phyloP scores from a whole-genome alignment of 2,113 vertebrate genomes.

The Lagopus muta region DNA sequence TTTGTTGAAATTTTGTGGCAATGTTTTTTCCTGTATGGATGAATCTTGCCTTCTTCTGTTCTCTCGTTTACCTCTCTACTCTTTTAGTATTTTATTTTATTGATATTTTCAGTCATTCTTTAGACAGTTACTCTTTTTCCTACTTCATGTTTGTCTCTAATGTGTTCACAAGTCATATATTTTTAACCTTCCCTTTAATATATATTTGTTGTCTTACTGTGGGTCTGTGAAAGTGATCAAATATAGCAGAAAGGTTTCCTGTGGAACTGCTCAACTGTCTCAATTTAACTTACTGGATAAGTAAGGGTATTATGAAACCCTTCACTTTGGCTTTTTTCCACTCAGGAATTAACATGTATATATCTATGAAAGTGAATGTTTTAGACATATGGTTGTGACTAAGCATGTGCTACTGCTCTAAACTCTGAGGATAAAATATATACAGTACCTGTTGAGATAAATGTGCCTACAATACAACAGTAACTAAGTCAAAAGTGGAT shows the following conservation, averaged over 20 bases:
- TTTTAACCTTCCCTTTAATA: not conserved
- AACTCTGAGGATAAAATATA: not conserved
- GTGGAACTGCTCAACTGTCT: not conserved
- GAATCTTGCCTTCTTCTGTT: not conserved
- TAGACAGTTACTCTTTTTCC: not conserved
- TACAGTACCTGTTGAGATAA: not conserved
- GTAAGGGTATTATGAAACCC: not conserved
- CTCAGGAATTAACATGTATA: not conserved
- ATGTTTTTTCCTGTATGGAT: not conserved
- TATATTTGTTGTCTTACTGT: not conserved
- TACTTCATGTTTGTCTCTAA: not conserved
- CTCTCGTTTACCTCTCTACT: not conserved
- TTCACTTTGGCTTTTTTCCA: not conserved
- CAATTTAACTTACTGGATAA: not conserved
- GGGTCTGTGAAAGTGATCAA: not conserved
- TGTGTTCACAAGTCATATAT: not conserved
- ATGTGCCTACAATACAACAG: not conserved
- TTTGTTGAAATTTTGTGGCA: not conserved
- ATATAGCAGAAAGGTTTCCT: not conserved
- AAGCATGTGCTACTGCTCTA: not conserved
- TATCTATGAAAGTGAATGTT: not conserved
- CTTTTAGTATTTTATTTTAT: not conserved
- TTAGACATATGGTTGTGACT: not conserved
- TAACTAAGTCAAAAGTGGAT: not conserved
- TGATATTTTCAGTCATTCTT: not conserved